A percentile compares a stretch with the other conserved stretches of the same genome.
Evolutionary conservation across 1,140 invertebrate genomes (phyloP).

Genomic region (Drosophila kanapiae): DNA sequence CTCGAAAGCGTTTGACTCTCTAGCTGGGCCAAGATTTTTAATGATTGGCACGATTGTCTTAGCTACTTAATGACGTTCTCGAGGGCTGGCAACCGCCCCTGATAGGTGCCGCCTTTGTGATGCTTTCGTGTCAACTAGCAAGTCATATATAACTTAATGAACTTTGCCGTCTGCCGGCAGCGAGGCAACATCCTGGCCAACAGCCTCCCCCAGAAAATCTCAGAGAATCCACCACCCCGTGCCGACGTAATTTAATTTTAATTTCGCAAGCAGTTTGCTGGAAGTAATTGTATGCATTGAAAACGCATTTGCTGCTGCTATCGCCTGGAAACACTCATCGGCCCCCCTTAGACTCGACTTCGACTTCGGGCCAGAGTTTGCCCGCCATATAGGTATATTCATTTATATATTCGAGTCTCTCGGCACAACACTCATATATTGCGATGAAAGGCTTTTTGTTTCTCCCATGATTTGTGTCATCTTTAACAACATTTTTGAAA

Average conservation of each 20-base stretch:
- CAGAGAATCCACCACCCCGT: neutral
- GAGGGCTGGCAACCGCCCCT: conserved; percentile 43
- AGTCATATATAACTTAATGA: conserved; percentile 72
- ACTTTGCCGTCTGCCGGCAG: conserved; percentile 59
- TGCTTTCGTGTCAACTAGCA: conserved; percentile 75
- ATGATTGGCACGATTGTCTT: conserved; percentile 83
- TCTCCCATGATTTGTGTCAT: conserved; percentile 68
- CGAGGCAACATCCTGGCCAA: neutral
- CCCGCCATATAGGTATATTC: conserved; percentile 17
- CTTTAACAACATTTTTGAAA: conserved; percentile 72
- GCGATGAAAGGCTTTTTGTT: conserved; percentile 60
- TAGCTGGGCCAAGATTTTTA: conserved; percentile 70
- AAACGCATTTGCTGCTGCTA: conserved; percentile 75
- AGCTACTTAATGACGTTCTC: conserved; percentile 79
- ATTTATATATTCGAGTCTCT: conserved; percentile 24
- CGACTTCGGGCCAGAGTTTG: conserved; percentile 32
- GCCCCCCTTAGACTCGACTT: conserved; percentile 29
- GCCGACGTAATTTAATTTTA: conserved; percentile 75
- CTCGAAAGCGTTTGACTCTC: conserved; percentile 67
- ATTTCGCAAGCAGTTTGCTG: conserved; percentile 80
- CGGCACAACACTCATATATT: conserved; percentile 6
- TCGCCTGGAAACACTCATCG: conserved; percentile 70
- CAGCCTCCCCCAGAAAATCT: conserved; percentile 4
- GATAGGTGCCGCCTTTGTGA: conserved; percentile 50
- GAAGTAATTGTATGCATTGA: conserved; percentile 82